phyloP scores from a whole-genome alignment of 2,888 invertebrate genomes.

The Euspilapteryx auroguttella region DNA sequence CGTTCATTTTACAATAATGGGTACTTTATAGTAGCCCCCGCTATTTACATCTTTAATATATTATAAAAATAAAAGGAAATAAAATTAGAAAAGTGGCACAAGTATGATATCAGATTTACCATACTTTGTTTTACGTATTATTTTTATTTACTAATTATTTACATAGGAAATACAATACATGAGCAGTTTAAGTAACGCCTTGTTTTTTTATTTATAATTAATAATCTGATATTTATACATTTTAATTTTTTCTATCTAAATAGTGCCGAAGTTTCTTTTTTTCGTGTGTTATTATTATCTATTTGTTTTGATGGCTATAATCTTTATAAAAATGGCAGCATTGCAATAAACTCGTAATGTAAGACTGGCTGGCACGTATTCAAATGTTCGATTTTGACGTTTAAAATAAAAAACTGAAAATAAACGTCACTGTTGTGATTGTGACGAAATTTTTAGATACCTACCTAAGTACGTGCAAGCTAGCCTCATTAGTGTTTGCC shows the following conservation, averaged over 20 bases:
- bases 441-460: too few species aligned
- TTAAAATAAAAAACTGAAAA: too few species aligned
- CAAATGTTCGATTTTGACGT: too few species aligned
- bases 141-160: constrained; percentile 28
- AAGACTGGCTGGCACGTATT: too few species aligned
- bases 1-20: constrained; percentile 10
- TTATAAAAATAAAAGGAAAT: constrained; percentile 1
- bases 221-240: constrained; percentile 15
- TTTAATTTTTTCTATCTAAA: constrained; percentile 33
- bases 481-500: constrained; percentile 1
- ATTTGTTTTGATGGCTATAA: constrained; percentile 6
- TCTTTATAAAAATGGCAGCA: constrained; percentile 11
- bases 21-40: constrained; percentile 13
- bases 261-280: too few species aligned
- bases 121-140: constrained; percentile 7
- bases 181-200: constrained; percentile 6
- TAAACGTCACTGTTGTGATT: too few species aligned
- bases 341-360: too few species aligned
- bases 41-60: constrained; percentile 7
- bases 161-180: constrained; percentile 37
- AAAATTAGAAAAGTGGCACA: constrained; percentile 13
- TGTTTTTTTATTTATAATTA: constrained; percentile 1
- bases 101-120: constrained; percentile 13
- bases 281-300: constrained; percentile 10
- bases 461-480: too few species aligned